Conservation (phyloP, 2,888 invertebrate genomes). For the Mechanitis mazaeus region DNA sequence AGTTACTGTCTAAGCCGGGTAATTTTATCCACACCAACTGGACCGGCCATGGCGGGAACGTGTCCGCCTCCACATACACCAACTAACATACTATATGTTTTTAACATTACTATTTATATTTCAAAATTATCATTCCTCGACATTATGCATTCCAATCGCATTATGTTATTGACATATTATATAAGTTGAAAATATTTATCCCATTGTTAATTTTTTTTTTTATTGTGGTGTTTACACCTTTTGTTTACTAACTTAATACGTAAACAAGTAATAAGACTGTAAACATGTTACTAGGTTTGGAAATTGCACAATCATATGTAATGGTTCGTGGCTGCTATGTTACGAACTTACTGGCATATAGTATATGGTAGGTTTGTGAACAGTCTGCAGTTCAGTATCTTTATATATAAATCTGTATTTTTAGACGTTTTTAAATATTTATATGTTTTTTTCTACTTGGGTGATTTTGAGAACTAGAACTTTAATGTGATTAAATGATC, state of each 20-base stretch:
- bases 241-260: neutral
- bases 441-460: neutral
- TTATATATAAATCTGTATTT: too few species aligned
- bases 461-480: conserved; percentile 8
- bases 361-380: too few species aligned
- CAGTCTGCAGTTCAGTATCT: too few species aligned
- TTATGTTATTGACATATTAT: conserved; percentile 6
- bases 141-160: neutral
- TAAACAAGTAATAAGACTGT: too few species aligned
- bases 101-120: neutral
- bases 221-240: neutral
- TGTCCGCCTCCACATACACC: conserved; percentile 93
- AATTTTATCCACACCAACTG: conserved; percentile 97
- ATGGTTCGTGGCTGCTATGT: too few species aligned
- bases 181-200: conserved; percentile 1
- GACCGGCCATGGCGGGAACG: conserved; percentile 98
- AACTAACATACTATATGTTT: conserved; percentile 37
- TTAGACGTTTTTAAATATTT: conserved; percentile 2
- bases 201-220: neutral
- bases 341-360: too few species aligned
- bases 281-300: too few species aligned
- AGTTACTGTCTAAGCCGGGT: conserved; percentile 89
- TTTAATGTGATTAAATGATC: conserved; percentile 1
- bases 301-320: too few species aligned
- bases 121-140: neutral